phyloP scores from a whole-genome alignment of 2,797 vertebrate species.

The Cuniculus paca region DNA sequence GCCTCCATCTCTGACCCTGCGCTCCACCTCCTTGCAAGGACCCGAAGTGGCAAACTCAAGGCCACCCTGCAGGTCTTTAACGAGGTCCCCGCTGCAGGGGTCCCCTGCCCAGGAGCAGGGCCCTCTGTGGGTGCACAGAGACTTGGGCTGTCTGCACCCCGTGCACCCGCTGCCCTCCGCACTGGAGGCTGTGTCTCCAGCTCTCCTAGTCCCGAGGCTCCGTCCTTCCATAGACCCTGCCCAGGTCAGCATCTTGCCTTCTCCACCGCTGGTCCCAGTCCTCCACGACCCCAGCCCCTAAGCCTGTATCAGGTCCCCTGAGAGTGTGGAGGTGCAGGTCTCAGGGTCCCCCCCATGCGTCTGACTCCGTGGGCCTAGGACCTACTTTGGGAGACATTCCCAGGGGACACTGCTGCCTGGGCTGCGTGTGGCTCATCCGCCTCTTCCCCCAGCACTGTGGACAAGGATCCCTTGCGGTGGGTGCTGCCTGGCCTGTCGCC shows the following conservation, averaged over 20 bases:
- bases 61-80: background rate
- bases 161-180: fast-evolving
- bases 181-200: background rate
- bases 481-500: too few relatives aligned
- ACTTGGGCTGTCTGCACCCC: background rate
- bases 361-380: background rate
- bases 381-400: too few relatives aligned
- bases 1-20: background rate
- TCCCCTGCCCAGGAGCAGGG: too few relatives aligned
- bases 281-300: background rate
- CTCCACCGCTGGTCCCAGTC: too few relatives aligned
- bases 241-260: fast-evolving
- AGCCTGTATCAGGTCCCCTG: too few relatives aligned
- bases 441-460: too few relatives aligned
- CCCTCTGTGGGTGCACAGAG: fast-evolving
- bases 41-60: background rate
- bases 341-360: fast-evolving
- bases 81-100: too few relatives aligned
- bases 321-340: fast-evolving
- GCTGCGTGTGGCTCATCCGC: fast-evolving
- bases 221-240: too few relatives aligned
- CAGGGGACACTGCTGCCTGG: fast-evolving
- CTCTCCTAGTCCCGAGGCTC: fast-evolving
- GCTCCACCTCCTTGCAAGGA: fast-evolving
- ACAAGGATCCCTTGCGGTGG: fast-evolving